Conservation (phyloP, 2,888 invertebrate genomes). For the Yponomeuta malinellus region DNA sequence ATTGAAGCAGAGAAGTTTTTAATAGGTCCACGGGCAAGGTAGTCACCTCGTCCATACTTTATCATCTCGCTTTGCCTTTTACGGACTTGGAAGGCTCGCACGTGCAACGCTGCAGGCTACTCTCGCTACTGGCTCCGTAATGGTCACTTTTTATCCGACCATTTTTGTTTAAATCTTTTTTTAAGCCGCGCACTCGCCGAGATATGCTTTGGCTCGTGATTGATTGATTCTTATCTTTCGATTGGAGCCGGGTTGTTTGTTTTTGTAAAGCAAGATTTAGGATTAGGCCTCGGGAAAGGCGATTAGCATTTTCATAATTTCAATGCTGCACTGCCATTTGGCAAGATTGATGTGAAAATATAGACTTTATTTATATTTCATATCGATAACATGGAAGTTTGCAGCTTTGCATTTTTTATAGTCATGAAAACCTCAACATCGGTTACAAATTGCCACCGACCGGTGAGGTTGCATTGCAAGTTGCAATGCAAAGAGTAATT, state of each 20-base stretch:
- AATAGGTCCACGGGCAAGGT: background rate
- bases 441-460: too few relatives aligned
- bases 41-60: background rate
- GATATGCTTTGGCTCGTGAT: constrained; percentile 9
- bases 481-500: too few relatives aligned
- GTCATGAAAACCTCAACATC: too few relatives aligned
- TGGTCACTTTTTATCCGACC: constrained; percentile 46
- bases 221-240: constrained; percentile 3
- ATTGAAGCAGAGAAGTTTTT: background rate
- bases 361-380: too few relatives aligned
- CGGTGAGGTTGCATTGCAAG: too few relatives aligned
- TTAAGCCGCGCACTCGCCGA: background rate
- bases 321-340: background rate
- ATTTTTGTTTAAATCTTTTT: constrained; percentile 27
- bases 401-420: too few relatives aligned
- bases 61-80: constrained; percentile 13
- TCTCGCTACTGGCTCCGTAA: constrained; percentile 61
- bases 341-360: too few relatives aligned
- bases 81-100: constrained; percentile 32
- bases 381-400: too few relatives aligned
- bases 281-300: background rate
- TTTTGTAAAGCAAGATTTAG: background rate
- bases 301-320: background rate
- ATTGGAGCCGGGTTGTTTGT: background rate
- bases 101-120: constrained; percentile 56